These are phyloP conservation scores for Propithecus deckenii DNA, from an alignment of 2,797 vertebrate species.

Conservation along the genomic window DNA sequence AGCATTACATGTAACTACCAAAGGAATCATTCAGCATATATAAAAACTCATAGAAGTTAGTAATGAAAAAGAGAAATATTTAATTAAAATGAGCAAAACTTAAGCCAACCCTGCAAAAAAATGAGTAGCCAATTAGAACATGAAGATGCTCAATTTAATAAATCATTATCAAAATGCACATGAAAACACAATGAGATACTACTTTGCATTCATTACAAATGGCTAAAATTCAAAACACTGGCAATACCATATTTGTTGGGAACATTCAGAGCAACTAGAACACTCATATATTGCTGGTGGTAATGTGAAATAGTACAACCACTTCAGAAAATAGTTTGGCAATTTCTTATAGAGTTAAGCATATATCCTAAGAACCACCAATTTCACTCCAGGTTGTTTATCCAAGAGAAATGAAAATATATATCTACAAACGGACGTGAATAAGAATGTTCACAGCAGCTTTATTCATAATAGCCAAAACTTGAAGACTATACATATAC, in stretches of 20 bases:
- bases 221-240: neutral
- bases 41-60: neutral
- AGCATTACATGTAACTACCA: neutral
- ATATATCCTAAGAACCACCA: neutral
- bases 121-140: neutral
- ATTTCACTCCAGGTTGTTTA: neutral
- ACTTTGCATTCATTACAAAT: neutral
- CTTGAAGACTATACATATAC: neutral
- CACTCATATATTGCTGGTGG: neutral
- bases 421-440: neutral
- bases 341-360: neutral
- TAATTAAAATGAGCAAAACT: neutral
- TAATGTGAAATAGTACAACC: neutral
- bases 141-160: neutral
- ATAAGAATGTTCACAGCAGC: neutral
- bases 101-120: neutral
- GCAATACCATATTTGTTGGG: neutral
- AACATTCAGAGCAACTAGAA: neutral
- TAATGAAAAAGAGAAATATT: neutral
- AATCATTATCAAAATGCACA: neutral
- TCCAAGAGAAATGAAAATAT: neutral
- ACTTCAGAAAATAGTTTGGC: neutral
- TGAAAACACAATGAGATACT: neutral
- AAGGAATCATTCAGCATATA: neutral
- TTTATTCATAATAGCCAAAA: neutral